These are phyloP conservation scores for Chymomyza costata DNA, from an alignment of 1,140 invertebrate genomes.

Conservation along the genomic window DNA sequence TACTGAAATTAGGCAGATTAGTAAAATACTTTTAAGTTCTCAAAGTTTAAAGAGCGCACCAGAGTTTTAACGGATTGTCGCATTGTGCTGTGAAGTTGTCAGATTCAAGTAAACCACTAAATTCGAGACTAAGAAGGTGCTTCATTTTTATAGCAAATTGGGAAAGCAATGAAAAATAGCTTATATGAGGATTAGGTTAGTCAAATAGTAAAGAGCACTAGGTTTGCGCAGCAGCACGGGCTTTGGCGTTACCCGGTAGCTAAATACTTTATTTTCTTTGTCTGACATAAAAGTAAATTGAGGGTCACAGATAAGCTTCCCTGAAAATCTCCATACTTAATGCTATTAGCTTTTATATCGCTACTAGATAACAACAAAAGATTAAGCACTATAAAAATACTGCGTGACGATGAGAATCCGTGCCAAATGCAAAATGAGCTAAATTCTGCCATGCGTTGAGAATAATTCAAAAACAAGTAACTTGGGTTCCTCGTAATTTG, in stretches of 20 bases:
- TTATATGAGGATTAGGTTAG: no score
- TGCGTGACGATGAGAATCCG: no score
- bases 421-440: no score
- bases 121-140: constrained; percentile 24
- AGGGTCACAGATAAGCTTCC: constrained; percentile 5
- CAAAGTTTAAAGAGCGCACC: constrained; percentile 30
- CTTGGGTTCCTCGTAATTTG: no score
- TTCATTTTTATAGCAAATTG: constrained; percentile 42
- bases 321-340: constrained; percentile 1
- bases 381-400: constrained; percentile 14
- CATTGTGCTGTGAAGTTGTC: constrained; percentile 22
- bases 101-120: not conserved
- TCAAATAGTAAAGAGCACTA: constrained; percentile 14
- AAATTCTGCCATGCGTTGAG: no score
- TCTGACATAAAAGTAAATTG: no score
- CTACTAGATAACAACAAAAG: constrained; percentile 48
- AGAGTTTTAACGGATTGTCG: constrained; percentile 22
- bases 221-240: constrained; percentile 33
- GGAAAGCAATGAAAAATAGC: not conserved
- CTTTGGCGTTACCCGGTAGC: no score
- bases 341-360: constrained; percentile 14
- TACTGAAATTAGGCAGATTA: not conserved
- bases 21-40: no score
- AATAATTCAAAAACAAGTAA: no score
- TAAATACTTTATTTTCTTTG: no score